Conservation (phyloP, 2,797 vertebrate genomes). For the Pipistrellus pygmaeus region DNA sequence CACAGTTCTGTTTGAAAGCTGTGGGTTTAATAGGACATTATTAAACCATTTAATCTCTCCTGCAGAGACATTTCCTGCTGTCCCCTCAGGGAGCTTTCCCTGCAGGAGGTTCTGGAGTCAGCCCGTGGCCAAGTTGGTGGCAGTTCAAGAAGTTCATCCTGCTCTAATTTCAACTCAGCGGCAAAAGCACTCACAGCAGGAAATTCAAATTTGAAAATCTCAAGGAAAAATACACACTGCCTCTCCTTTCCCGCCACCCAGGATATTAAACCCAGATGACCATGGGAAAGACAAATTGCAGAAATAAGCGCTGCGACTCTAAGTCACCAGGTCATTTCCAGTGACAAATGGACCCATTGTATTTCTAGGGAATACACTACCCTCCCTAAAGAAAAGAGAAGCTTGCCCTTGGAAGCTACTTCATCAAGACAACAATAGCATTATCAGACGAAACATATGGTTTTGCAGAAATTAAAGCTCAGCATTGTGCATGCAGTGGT, state of each 20-base stretch:
- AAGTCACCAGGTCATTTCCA: conserved; percentile 62
- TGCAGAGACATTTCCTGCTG: conserved; percentile 80
- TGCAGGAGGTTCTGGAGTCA: conserved; percentile 75
- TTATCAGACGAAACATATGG: not conserved
- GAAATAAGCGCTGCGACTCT: conserved; percentile 66
- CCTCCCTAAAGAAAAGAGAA: conserved; percentile 29
- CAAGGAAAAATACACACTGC: conserved; percentile 73
- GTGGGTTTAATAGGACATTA: conserved; percentile 86
- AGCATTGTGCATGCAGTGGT: not conserved
- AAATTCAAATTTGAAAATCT: conserved; percentile 72
- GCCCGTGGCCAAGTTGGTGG: conserved; percentile 75
- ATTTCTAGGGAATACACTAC: conserved; percentile 40
- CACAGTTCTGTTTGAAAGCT: conserved; percentile 85
- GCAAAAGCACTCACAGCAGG: conserved; percentile 69
- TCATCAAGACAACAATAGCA: conserved; percentile 23
- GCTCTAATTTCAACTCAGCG: conserved; percentile 74
- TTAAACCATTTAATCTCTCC: conserved; percentile 87
- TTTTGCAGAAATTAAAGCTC: conserved; percentile 47
- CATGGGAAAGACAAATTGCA: conserved; percentile 63
- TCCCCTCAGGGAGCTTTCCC: conserved; percentile 80
- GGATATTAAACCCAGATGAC: conserved; percentile 74
- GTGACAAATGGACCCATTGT: conserved; percentile 60
- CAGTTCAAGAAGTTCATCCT: conserved; percentile 77
- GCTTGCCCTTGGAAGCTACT: not conserved
- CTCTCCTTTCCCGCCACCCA: conserved; percentile 73